Evolutionary conservation across 2,888 invertebrate genomes (phyloP), one percentile per base, ranked within the genome.

Genomic region (Smittia aterrima): DNA sequence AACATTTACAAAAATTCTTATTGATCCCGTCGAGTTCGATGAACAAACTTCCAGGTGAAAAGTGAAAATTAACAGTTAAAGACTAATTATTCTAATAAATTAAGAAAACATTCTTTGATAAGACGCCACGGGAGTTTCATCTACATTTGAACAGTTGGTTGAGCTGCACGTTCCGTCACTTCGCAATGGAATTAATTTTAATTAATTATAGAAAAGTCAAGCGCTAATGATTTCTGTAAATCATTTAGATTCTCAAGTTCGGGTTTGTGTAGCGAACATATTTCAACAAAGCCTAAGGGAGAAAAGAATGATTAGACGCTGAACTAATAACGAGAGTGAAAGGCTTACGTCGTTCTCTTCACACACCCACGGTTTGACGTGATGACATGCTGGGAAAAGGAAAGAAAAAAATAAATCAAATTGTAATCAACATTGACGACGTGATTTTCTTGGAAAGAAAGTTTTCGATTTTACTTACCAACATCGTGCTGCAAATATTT

Each of bases 291-390:
- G 91, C 89, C 58, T 58, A 18, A 3, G 22, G 18, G 9, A 3
- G 47, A 47, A 6, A n/a, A 16, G 47, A 47, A 11, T 6, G 13
- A 47, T 6, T 4, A 53, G 16, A 53, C n/a, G n/a, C n/a, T n/a
- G n/a, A n/a, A n/a, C n/a, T 11, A 40, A 40, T 40, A 11, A 40
- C 7, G 32, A 9, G 32, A 32, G 32, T 3, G 32, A 32, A 32
- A 32, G 32, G 1, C 58, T 58, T 58, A 58, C 58, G 78, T 93
- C 92, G 80, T 92, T 93, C 79, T 95, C 94, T 82, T 95, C 94
- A 81, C 95, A 95, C 38, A 93, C 90, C 85, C 91, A 93, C 0
- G 94, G 90, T 82, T 95, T 95, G 81, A 89, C 89, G 81, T 95
- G 95, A 81, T 94, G 94, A 81, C 95, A 95, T 76, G 94, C 94